Evolutionary conservation across 1,140 invertebrate species (phyloP).

Genomic region (Callitettix versicolor): DNA sequence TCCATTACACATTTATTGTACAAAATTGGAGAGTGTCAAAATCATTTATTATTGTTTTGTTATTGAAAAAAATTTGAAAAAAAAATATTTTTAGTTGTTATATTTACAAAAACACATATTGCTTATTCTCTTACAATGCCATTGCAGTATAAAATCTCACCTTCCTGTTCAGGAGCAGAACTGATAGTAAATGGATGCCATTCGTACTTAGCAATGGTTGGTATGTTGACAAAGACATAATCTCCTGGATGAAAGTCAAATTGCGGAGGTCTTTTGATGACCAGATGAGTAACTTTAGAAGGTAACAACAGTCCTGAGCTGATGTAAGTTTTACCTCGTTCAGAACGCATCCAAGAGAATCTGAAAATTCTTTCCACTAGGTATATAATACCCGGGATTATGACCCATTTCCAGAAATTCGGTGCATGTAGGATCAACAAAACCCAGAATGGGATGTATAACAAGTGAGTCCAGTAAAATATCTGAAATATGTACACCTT

Average conservation of each 20-base stretch:
- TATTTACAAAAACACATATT: no score
- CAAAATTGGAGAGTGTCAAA: no score
- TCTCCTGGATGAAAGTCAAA: slow-evolving; percentile 89
- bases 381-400: slow-evolving; percentile 71
- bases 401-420: slow-evolving; percentile 94
- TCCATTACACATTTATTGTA: no score
- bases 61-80: no score
- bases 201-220: slow-evolving; percentile 82
- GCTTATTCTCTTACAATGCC: no score
- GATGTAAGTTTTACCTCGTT: slow-evolving; percentile 71
- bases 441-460: slow-evolving; percentile 85
- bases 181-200: slow-evolving; percentile 98
- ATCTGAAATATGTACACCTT: slow-evolving; percentile 60
- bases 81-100: no score
- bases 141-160: no score
- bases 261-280: slow-evolving; percentile 72
- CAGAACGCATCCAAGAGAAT: slow-evolving; percentile 48
- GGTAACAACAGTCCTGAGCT: slow-evolving; percentile 75
- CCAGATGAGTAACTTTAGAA: slow-evolving; percentile 74
- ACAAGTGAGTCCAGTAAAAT: slow-evolving; percentile 89
- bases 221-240: slow-evolving; percentile 90
- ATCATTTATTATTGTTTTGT: no score
- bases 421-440: slow-evolving; percentile 78
- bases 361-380: slow-evolving; percentile 62
- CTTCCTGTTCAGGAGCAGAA: slow-evolving; percentile 87